Evolutionary conservation across 2,113 vertebrate species (phyloP).

Genomic region (Pelusios castaneus): DNA sequence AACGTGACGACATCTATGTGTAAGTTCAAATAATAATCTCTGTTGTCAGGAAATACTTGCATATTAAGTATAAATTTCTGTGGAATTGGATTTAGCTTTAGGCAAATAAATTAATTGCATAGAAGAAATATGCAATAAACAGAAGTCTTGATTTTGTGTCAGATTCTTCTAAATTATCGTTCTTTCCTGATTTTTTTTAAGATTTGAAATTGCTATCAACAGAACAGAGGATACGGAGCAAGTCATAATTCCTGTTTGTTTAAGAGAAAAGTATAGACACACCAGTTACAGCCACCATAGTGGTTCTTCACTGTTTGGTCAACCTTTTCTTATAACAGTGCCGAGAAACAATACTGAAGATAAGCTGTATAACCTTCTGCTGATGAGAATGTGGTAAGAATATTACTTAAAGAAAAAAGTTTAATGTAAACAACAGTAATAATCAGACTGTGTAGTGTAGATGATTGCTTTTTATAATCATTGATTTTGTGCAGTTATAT

Average conservation of each 20-base stretch:
- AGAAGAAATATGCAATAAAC: constrained; percentile 10
- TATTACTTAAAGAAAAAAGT: not conserved
- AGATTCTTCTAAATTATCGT: not conserved
- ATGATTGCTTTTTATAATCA: not conserved
- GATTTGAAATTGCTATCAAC: constrained; percentile 89
- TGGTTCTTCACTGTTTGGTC: constrained; percentile 93
- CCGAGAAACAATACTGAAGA: constrained; percentile 95
- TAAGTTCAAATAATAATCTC: constrained; percentile 78
- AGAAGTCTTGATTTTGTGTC: not conserved
- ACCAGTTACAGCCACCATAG: constrained; percentile 93
- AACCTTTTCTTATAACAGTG: constrained; percentile 95
- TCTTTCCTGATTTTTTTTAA: constrained; percentile 43
- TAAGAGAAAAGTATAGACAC: constrained; percentile 96
- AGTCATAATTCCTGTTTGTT: constrained; percentile 94
- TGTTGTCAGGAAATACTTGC: not conserved
- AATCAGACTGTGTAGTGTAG: not conserved
- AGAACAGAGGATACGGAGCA: constrained; percentile 93
- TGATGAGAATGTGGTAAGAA: constrained; percentile 92
- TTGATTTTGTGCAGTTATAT: not conserved
- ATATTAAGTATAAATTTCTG: not conserved
- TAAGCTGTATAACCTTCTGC: constrained; percentile 95
- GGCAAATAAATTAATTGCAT: not conserved
- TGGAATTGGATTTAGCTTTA: not conserved
- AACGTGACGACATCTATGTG: constrained; percentile 98
- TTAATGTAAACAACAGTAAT: not conserved